Evolutionary conservation across 2,797 vertebrate species (phyloP), one percentile per base, ranked within the genome.

Genomic region (Trachurus trachurus): DNA sequence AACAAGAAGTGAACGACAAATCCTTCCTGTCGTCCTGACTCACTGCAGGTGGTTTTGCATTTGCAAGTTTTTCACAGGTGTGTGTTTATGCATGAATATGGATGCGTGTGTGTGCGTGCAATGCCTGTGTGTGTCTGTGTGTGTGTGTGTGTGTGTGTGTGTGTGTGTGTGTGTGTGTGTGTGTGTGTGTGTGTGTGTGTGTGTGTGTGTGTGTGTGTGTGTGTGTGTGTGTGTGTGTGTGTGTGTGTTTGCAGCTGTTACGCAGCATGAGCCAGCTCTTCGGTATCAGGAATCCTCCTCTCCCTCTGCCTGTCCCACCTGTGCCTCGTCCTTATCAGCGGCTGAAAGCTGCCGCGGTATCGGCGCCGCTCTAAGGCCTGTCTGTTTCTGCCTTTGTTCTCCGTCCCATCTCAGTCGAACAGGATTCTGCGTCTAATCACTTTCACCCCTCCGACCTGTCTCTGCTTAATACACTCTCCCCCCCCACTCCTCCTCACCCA

Each of bases 331-430:
- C 81, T 85, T 68, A 78, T 85, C 81, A 31, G 53, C 9, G 76
- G 17, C 12, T 74, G 50, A 63, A 64, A 40, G 79, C 65, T 53
- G 71, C 44, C 22, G 22, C 4, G 64, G 57, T 45, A 69, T 76
- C 76, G 11, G 21, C 70, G 19, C 19, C 4, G 56, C 78, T 64
- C 62, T 57, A 2, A 77, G 68, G 75, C 56, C 53, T 26, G 62
- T 76, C 64, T 73, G 39, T 57, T 71, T 10, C 74, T 50, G 74
- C 52, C 71, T 84, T 81, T 86, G 76, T 79, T 84, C 81, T 82
- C 21, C 3, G 44, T 71, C 76, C 63, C 71, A 66, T 79, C 81
- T 70, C 54, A 57, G 69, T 71, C 76, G 68, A 70, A 82, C 74
- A 56, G 79, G 70, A 82, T 79, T 65, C 66, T 26, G 34, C 5